Evolutionary conservation across 2,797 vertebrate species (phyloP).

Genomic region (Craterocephalus amniculus): DNA sequence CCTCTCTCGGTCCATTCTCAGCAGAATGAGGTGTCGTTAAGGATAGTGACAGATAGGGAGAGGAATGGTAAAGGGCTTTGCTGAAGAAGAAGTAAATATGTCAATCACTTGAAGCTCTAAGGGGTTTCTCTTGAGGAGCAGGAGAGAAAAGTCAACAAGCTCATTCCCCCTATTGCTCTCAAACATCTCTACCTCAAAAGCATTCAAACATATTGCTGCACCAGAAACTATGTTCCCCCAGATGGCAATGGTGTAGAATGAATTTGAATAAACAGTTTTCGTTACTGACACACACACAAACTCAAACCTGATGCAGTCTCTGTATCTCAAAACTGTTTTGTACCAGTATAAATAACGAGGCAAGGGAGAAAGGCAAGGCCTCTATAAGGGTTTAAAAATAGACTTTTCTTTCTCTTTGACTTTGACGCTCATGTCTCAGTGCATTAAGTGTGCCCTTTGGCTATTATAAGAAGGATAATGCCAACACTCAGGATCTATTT

Average conservation of each 20-base stretch:
- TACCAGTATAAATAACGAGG: constrained; percentile 38
- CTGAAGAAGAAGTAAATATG: constrained; percentile 54
- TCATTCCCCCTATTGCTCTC: constrained; percentile 1
- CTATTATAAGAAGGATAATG: constrained; percentile 59
- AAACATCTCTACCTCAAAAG: background rate
- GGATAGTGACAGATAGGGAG: constrained; percentile 44
- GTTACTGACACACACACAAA: constrained; percentile 30
- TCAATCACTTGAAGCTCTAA: constrained; percentile 53
- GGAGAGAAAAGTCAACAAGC: constrained; percentile 38
- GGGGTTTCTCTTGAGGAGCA: constrained; percentile 34
- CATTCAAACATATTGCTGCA: background rate
- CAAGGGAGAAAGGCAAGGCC: constrained; percentile 42
- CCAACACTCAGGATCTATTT: constrained; percentile 67
- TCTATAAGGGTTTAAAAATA: constrained; percentile 55
- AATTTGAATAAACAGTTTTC: constrained; percentile 28
- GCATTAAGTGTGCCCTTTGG: constrained; percentile 63
- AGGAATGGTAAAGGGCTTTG: constrained; percentile 51
- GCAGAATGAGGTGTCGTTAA: constrained; percentile 59
- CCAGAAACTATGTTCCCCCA: background rate
- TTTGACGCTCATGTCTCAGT: constrained; percentile 60
- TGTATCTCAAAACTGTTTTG: constrained; percentile 45
- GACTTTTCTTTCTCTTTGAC: constrained; percentile 47
- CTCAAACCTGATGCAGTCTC: constrained; percentile 1
- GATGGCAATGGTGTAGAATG: constrained; percentile 9
- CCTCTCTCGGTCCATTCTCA: constrained; percentile 53